phyloP scores from a whole-genome alignment of 2,888 invertebrate genomes.

The Leptarthrus brevirostris region DNA sequence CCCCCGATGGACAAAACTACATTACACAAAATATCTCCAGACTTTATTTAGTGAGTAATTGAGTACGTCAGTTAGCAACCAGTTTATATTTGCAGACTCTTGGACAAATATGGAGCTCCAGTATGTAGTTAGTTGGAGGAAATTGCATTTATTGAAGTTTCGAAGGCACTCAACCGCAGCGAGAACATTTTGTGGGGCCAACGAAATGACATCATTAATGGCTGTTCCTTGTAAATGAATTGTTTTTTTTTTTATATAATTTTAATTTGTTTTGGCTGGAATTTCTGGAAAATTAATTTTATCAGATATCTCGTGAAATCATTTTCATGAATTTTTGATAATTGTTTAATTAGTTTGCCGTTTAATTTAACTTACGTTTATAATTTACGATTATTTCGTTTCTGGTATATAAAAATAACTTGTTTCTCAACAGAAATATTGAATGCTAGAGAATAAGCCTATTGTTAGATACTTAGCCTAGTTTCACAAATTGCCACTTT shows the following conservation, averaged over 20 bases:
- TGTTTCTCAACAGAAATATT: no score
- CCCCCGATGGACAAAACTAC: background rate
- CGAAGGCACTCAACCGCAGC: constrained; percentile 18
- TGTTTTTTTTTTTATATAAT: background rate
- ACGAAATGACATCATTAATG: constrained; percentile 3
- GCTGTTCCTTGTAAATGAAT: constrained; percentile 9
- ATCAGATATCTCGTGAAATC: no score
- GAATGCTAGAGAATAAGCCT: no score
- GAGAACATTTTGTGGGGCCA: background rate
- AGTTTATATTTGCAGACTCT: constrained; percentile 8
- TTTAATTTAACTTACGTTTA: no score
- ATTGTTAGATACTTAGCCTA: no score
- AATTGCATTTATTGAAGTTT: constrained; percentile 32
- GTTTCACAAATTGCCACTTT: no score
- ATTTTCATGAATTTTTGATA: no score
- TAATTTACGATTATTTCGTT: no score
- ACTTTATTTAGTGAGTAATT: constrained; percentile 30
- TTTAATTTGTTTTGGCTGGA: no score
- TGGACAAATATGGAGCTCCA: constrained; percentile 12
- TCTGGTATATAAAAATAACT: no score
- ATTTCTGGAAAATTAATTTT: no score
- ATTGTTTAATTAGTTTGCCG: no score
- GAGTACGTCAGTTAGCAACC: background rate
- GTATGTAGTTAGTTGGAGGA: background rate
- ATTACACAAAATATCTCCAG: background rate